Base-by-base conservation (phyloP, 2,888 invertebrate genomes). In the Exephanes ischioxanthus region DNA sequence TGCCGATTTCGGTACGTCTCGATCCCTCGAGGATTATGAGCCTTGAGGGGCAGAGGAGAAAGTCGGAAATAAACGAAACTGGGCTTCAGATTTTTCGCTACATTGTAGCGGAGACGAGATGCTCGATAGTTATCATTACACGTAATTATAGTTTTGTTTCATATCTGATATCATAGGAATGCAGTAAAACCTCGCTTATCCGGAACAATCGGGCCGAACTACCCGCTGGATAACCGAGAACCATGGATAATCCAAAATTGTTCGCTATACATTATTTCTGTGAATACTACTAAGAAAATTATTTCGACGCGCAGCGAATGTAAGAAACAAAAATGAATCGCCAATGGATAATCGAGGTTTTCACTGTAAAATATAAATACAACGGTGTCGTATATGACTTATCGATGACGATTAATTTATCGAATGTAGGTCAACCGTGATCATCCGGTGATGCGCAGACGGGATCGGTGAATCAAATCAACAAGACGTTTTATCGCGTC, bases 1-100 rank as follows among this genome's bases (percentile, higher is more conserved):
- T 16, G 72, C 61, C 68, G 77, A 81, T 80, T 68, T 72, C 41
- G 77, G 73, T 78, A 80, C 79, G 70, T 72, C 66, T 63, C 53
- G 58, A 22, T 78, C 58, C 53, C 78, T 45, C 63, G 51, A 22
- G 41, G 30, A 48, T 19, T 45, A 67, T 16, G 45, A 45, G 26
- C 48, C 41, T 63, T 51, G 41, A 41, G 61, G 51, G 33, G 33
- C 6, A 0, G 45, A 16, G 26, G 61, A 61, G 30, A 33, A 33
- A 61, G 26, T 63, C 16, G n/a, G 6, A 30, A n/a, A 63, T 5
- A n/a, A 63, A 30, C 19, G 26, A 67, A 58, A 55, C 45, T 11
- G 41, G 73, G 53, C 68, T 66, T 45, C n/a, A 45, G 11, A 26
- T n/a, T 67, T 67, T 37, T 67, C 19, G n/a, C 41, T 9, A 33